Conservation (phyloP, 1,140 invertebrate genomes). For the Trissolcus basalis region DNA sequence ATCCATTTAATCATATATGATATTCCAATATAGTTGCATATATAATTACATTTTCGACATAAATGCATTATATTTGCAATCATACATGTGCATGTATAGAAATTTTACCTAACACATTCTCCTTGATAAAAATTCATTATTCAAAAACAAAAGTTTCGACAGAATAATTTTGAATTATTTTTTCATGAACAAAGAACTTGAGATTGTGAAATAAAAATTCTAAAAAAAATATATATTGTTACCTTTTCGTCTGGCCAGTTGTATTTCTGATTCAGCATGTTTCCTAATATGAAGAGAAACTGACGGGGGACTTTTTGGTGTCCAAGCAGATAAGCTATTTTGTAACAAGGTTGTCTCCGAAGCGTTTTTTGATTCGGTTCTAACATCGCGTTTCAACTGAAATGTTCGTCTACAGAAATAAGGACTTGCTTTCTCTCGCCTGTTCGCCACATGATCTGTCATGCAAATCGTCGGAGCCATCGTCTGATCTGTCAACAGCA, state of each 20-base stretch:
- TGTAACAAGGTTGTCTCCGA: constrained; percentile 7
- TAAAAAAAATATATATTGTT: neutral
- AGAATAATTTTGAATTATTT: no score
- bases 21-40: no score
- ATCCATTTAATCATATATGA: no score
- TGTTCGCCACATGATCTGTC: constrained; percentile 48
- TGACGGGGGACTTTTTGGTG: constrained; percentile 24
- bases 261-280: no score
- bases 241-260: neutral
- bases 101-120: no score
- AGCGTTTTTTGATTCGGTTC: constrained; percentile 17
- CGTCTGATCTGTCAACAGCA: constrained; percentile 17
- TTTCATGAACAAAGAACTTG: constrained; percentile 4
- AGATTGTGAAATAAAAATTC: neutral
- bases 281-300: neutral
- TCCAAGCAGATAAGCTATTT: constrained; percentile 40
- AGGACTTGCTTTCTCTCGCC: constrained; percentile 41
- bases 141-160: no score
- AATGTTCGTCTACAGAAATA: constrained; percentile 46
- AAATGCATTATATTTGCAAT: no score
- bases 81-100: no score
- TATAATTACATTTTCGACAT: no score
- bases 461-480: constrained; percentile 66
- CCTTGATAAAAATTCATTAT: no score
- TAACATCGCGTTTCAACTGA: constrained; percentile 46